Base-by-base conservation (phyloP, 1,140 invertebrate genomes). In the Caerostris darwini region DNA sequence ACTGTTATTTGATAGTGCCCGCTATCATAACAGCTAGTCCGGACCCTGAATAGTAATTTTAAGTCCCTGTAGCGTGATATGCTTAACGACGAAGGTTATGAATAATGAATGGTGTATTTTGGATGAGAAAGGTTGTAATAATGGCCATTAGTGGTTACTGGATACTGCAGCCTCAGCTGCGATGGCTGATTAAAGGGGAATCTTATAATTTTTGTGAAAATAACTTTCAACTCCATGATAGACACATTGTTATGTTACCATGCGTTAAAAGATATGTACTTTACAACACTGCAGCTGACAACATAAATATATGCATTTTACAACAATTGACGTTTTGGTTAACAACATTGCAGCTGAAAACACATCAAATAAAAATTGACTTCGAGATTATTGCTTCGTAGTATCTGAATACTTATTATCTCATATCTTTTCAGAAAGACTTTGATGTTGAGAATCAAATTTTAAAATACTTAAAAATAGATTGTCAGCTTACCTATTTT, bases 11-110 rank as follows among this genome's bases (percentile, higher is more conserved):
- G 91, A 92, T 92, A 92, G 91, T 85, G 82, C 57, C 57, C 5
- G 71, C 83, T 92, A 92, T 92, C 91, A 71, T 58, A 92, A 92
- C 82, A 67, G 17, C 14, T 58, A 83, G 17, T 14, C 58, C 59
- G 14, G 82, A 53, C 91, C 86, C 86, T 92, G 91, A 92, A 92
- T 92, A 83, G 82, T 92, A 92, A 92, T 92, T 92, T 71, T 83
- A 69, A 85, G 54, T 92, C 90, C 59, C 77, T 64, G 77, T 83
- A 64, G 90, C 90, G 90, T 92, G 91, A 82, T 53, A 59, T 53
- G 82, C 54, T 92, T 81, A 92, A 92, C 91, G 91, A 86, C 91
- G 56, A 69, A 61, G 34, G 59, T 71, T 57, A 92, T 92, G 91
- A 86, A 92, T 92, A 92, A 92, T 92, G 53, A 86, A 92, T 92